Percentiles rank a stretch among this genome's conserved stretches.
These are phyloP conservation scores for Melanaphis sacchari DNA, from an alignment of 1,140 invertebrate species.

Conservation along the genomic window DNA sequence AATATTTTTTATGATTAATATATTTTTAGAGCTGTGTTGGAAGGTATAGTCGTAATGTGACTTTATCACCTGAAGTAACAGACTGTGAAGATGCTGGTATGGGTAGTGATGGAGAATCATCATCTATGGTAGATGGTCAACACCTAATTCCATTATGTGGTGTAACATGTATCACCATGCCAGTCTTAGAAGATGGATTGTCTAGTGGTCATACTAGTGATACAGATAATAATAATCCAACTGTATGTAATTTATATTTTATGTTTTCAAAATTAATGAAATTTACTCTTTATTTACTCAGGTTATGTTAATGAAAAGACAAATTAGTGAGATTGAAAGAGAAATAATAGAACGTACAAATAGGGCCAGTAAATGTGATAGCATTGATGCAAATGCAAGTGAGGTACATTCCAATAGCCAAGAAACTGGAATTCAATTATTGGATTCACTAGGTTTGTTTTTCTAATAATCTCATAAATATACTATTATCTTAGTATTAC, in stretches of 20 bases:
- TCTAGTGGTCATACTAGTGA: constrained; percentile 91
- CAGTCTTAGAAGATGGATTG: constrained; percentile 92
- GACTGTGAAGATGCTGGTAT: constrained; percentile 90
- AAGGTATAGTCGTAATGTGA: constrained; percentile 77
- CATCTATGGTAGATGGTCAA: constrained; percentile 68
- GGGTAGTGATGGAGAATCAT: constrained; percentile 81
- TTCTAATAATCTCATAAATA: not conserved
- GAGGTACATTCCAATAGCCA: constrained; percentile 40
- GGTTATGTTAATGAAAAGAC: constrained; percentile 75
- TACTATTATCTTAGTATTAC: not conserved
- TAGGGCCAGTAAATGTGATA: constrained; percentile 49
- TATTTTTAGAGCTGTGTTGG: constrained; percentile 38
- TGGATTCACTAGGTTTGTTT: constrained; percentile 37
- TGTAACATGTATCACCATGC: constrained; percentile 75
- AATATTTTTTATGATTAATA: not conserved
- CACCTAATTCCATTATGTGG: constrained; percentile 58
- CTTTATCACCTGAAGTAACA: constrained; percentile 92
- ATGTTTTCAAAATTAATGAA: not conserved
- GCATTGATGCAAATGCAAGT: constrained; percentile 37
- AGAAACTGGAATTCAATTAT: constrained; percentile 47
- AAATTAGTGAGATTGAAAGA: constrained; percentile 77
- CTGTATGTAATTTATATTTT: constrained; percentile 60
- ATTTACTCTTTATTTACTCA: constrained; percentile 53
- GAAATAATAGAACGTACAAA: constrained; percentile 71
- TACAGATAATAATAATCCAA: constrained; percentile 84